phyloP scores from a whole-genome alignment of 2,888 invertebrate species.

The Scaeva pyrastri region DNA sequence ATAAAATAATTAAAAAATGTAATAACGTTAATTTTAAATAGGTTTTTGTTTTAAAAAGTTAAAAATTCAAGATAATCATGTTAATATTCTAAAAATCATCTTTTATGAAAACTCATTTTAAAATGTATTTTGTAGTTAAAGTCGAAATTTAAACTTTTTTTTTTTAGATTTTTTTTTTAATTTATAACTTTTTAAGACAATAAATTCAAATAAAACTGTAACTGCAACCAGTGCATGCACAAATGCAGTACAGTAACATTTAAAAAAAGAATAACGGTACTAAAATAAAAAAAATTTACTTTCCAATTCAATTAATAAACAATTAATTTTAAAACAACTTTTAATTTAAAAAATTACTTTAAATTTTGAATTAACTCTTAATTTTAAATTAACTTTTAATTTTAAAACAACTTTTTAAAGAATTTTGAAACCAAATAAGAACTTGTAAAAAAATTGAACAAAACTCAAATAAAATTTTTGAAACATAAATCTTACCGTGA shows the following conservation, averaged over 20 bases:
- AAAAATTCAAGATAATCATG: too few relatives aligned
- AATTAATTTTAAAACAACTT: background rate
- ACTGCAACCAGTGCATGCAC: slow-evolving; percentile 69
- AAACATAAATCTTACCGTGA: slow-evolving; percentile 70
- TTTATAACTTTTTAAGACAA: background rate
- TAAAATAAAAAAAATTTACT: background rate
- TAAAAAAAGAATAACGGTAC: too few relatives aligned
- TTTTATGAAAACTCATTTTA: too few relatives aligned
- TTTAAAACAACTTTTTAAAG: background rate
- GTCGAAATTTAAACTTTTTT: too few relatives aligned
- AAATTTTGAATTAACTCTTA: background rate
- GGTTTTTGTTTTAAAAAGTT: too few relatives aligned
- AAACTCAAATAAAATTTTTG: slow-evolving; percentile 43
- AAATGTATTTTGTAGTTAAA: too few relatives aligned
- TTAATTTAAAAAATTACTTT: background rate
- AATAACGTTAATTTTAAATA: too few relatives aligned
- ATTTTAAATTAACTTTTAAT: background rate
- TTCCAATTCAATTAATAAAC: background rate
- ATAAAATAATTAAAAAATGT: background rate
- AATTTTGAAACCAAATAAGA: background rate
- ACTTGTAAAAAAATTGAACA: slow-evolving; percentile 56
- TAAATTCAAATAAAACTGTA: slow-evolving; percentile 35
- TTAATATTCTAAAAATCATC: too few relatives aligned
- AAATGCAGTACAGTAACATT: slow-evolving; percentile 68
- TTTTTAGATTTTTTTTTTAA: too few relatives aligned